Conservation (phyloP, 2,797 vertebrate species). For the Podarcis lilfordi region DNA sequence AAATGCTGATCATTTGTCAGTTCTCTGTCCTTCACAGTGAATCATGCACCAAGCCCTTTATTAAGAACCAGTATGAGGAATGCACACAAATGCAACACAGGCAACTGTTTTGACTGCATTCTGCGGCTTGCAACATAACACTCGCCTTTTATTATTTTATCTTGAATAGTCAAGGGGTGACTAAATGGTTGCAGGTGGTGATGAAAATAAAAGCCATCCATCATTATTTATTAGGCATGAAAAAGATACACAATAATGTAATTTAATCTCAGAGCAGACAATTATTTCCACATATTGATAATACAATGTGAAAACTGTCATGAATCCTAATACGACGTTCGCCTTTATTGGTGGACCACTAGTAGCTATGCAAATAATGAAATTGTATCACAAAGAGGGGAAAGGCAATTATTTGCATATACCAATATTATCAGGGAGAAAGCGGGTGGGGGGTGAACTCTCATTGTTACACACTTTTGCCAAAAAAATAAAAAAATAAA, state of each 20-base stretch:
- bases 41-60: slow-evolving; percentile 61
- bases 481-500: slow-evolving; percentile 40
- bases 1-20: slow-evolving; percentile 58
- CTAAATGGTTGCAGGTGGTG: slow-evolving; percentile 99
- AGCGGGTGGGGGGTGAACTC: background rate
- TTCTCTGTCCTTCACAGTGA: slow-evolving; percentile 65
- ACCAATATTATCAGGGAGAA: slow-evolving; percentile 81
- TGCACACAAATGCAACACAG: slow-evolving; percentile 64
- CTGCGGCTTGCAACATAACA: slow-evolving; percentile 82
- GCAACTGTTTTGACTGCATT: slow-evolving; percentile 82
- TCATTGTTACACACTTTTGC: slow-evolving; percentile 68
- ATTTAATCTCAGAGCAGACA: slow-evolving; percentile 99
- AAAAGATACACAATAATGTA: slow-evolving; percentile 99
- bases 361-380: slow-evolving; percentile 99
- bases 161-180: slow-evolving; percentile 95
- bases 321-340: slow-evolving; percentile 99
- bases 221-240: slow-evolving; percentile 99
- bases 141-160: slow-evolving; percentile 93
- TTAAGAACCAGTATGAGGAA: slow-evolving; percentile 67
- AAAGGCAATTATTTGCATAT: slow-evolving; percentile 94
- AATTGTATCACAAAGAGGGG: slow-evolving; percentile 89
- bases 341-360: slow-evolving; percentile 97
- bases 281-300: slow-evolving; percentile 99
- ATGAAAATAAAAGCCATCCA: slow-evolving; percentile 99
- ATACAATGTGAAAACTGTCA: slow-evolving; percentile 99